These are phyloP conservation scores for Neolamprologus cancellatus DNA, from an alignment of 2,113 vertebrate genomes.

Conservation along the genomic window DNA sequence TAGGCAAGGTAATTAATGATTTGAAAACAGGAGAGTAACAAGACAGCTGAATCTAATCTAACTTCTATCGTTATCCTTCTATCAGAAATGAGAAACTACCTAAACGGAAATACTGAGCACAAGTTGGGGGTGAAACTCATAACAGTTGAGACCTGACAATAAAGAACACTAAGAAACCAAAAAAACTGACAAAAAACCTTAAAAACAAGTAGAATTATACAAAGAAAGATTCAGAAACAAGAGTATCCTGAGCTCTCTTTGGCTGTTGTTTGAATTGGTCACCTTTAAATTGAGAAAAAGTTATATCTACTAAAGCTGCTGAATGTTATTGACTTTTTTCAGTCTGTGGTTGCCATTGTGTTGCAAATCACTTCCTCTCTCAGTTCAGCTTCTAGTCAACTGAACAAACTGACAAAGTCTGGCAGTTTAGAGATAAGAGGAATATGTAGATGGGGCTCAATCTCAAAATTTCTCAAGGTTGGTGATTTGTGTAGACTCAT, in stretches of 20 bases:
- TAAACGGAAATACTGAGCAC: background rate
- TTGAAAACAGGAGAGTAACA: background rate
- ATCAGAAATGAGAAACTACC: background rate
- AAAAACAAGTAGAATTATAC: background rate
- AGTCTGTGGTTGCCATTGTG: background rate
- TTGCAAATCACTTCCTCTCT: background rate
- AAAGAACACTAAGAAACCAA: background rate
- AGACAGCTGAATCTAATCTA: background rate
- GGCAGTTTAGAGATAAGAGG: background rate
- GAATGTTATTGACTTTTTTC: background rate
- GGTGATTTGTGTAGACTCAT: background rate
- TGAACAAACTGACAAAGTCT: background rate
- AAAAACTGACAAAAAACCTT: accelerated
- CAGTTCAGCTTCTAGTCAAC: background rate
- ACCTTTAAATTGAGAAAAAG: background rate
- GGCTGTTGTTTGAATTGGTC: background rate
- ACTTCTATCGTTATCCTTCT: accelerated
- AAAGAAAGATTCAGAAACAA: accelerated
- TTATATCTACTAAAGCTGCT: background rate
- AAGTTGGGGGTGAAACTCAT: background rate
- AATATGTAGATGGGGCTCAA: background rate
- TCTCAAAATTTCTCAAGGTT: background rate
- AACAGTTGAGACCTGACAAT: background rate
- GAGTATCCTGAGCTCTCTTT: background rate
- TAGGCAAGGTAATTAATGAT: background rate